Percentiles rank a stretch among this genome's conserved stretches.
phyloP scores from a whole-genome alignment of 2,888 invertebrate species.

The Hylaea fasciaria region DNA sequence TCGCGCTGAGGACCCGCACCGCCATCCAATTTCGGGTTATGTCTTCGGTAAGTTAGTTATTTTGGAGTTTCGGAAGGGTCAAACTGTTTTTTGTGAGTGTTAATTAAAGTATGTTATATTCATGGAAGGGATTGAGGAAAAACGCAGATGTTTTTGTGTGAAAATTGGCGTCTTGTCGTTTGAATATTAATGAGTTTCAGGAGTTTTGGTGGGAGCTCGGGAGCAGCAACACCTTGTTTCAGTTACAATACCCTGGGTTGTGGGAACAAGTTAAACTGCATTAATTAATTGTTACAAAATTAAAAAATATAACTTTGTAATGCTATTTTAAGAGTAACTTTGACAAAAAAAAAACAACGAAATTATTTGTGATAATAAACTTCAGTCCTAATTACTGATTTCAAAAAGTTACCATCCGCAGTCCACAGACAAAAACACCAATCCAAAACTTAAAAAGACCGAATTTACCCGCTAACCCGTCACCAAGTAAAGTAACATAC shows the following conservation, averaged over 20 bases:
- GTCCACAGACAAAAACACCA: slow-evolving; percentile 13
- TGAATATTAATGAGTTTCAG: slow-evolving; percentile 31
- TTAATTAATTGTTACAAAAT: too few species aligned
- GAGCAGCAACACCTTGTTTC: too few species aligned
- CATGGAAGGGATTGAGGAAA: slow-evolving; percentile 52
- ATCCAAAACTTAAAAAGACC: slow-evolving; percentile 17
- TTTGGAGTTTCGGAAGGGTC: slow-evolving; percentile 70
- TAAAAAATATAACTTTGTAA: too few species aligned
- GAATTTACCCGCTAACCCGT: slow-evolving; percentile 17
- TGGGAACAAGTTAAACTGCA: too few species aligned
- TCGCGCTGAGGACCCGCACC: slow-evolving; percentile 66
- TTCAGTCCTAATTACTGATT: too few species aligned
- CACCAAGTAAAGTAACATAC: slow-evolving; percentile 19
- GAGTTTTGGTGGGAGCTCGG: slow-evolving; percentile 2
- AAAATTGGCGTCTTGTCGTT: slow-evolving; percentile 24
- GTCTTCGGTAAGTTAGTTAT: slow-evolving; percentile 81
- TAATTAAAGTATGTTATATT: slow-evolving; percentile 74
- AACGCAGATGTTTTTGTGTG: slow-evolving; percentile 48
- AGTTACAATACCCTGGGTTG: too few species aligned
- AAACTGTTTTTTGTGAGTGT: slow-evolving; percentile 73
- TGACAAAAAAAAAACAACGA: too few species aligned
- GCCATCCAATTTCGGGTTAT: slow-evolving; percentile 85
- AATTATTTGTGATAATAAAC: too few species aligned
- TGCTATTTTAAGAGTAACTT: too few species aligned
- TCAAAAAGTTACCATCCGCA: too few species aligned